Evolutionary conservation across 2,113 vertebrate genomes (phyloP).

Genomic region (Esox niger): DNA sequence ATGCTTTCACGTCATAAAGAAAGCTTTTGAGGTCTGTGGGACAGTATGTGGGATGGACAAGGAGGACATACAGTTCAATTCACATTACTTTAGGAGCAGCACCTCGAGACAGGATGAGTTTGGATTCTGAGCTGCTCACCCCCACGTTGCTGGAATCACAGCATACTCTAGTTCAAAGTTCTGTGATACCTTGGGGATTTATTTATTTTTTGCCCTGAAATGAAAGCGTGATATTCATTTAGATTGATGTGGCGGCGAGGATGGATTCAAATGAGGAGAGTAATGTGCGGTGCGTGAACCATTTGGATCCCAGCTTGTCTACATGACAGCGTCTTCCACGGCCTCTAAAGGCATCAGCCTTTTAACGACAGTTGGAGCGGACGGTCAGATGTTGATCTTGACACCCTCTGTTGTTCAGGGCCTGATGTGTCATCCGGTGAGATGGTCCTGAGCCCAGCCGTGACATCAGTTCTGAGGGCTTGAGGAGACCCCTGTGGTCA

Average conservation of each 20-base stretch:
- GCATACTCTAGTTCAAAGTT: no score
- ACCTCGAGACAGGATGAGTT: no score
- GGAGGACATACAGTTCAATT: constrained; percentile 14
- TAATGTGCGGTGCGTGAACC: constrained; percentile 21
- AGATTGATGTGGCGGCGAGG: constrained; percentile 14
- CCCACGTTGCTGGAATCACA: no score
- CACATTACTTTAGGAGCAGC: no score
- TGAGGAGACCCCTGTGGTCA: constrained; percentile 19
- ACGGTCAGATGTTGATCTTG: constrained; percentile 18
- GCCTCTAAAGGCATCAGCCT: not conserved
- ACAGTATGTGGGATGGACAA: no score
- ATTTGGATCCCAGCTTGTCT: constrained; percentile 16
- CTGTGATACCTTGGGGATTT: no score
- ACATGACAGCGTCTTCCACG: constrained; percentile 2
- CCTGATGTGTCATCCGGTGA: constrained; percentile 15
- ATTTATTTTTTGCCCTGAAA: no score
- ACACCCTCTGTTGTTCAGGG: constrained; percentile 12
- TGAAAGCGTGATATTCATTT: constrained; percentile 38
- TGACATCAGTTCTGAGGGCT: constrained; percentile 27
- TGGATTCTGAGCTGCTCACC: no score
- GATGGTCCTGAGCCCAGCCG: constrained; percentile 13
- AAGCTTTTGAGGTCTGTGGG: no score
- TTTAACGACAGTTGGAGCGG: constrained; percentile 30
- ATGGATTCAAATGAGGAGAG: constrained; percentile 12
- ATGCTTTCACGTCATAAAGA: no score